Evolutionary conservation across 2,888 invertebrate species (phyloP), one percentile per base, ranked within the genome.

Genomic region (Sinhomidia bicolor): DNA sequence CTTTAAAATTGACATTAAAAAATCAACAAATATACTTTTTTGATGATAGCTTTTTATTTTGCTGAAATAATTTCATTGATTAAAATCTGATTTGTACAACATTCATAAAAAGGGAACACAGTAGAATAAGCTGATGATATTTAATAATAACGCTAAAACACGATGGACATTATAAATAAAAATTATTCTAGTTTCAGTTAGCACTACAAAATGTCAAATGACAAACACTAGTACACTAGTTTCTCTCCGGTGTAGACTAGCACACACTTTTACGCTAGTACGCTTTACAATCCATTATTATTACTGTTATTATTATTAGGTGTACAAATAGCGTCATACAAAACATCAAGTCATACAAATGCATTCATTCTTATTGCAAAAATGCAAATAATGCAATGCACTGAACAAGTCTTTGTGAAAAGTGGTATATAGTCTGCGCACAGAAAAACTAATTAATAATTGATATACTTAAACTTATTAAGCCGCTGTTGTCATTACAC

Each of bases 61-160:
- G 71, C 44, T 44, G 71, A 71, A 44, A 4, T 1, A 44, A 36
- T 6, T 4, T 44, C 12, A 32, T 62, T 29, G 23, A n/a, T 6
- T 23, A 44, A 44, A 71, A 12, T 26, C 14, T 68, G 41, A 23
- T 71, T 71, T 71, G 71, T 71, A 44, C 44, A 71, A 17, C 71
- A 71, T 71, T 71, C 71, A 71, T 71, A 36, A 36, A 44, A 71
- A 44, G 71, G 44, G 71, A 71, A 71, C 71, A 71, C 71, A 71
- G 29, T 23, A 71, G 44, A 41, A 68, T 68, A 36, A 68, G 68
- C 68, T 68, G 41, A 14, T 14, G 20, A 65, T 36, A 36, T 36
- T 36, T n/a, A 54, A 54, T 54, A 54, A 54, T n/a, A 54, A 6
- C n/a, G 54, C 47, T 47, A 47, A 47, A 47, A 47, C n/a, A n/a